Evolutionary conservation across 2,888 invertebrate genomes (phyloP), one percentile per base, ranked within the genome.

Genomic region (Macrophya alboannulata): DNA sequence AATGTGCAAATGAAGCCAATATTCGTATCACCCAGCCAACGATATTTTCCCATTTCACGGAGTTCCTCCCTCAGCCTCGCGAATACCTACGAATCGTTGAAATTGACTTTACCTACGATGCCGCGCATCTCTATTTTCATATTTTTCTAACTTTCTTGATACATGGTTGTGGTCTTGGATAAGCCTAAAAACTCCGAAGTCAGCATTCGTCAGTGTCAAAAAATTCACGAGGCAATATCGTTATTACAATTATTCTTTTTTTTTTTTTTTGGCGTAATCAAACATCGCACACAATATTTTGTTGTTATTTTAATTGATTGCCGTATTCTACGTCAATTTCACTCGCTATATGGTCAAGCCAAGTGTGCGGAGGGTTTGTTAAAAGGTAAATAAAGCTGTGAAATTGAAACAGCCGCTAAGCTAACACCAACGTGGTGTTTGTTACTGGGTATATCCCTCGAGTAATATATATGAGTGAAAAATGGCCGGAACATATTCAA

Each of bases 1-100:
- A 92, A 92, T 92, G 92, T 92, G 92, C 91, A 93, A 93, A 93
- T 92, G 92, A 93, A 91, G 93, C 93, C 93, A 93, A 93, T 93
- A 92, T 92, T 89, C 91, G 90, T 89, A 87, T 87, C 87, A 88
- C 84, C 87, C 90, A 88, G 87, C 89, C 91, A 91, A 92, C 89
- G 91, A 90, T 90, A 91, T 92, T 92, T 91, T 88, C 88, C 87
- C 77, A 74, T 86, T 84, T 84, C 83, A 85, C 68, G 83, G 71
- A 55, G 72, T 82, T 85, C 37, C 84, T 74, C 77, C 68, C 71
- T 85, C 77, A 81, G 72, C 62, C 51, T 77, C 79, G 48, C 84
- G 85, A 86, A 87, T 87, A 89, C 87, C 87, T 89, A 88, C 86
- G 87, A 90, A 90, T 90, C 89, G 89, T 84, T 86, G 87, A 91